Evolutionary conservation across 2,888 invertebrate genomes (phyloP), one percentile per base, ranked within the genome.

Genomic region (Yponomeuta evonymella): DNA sequence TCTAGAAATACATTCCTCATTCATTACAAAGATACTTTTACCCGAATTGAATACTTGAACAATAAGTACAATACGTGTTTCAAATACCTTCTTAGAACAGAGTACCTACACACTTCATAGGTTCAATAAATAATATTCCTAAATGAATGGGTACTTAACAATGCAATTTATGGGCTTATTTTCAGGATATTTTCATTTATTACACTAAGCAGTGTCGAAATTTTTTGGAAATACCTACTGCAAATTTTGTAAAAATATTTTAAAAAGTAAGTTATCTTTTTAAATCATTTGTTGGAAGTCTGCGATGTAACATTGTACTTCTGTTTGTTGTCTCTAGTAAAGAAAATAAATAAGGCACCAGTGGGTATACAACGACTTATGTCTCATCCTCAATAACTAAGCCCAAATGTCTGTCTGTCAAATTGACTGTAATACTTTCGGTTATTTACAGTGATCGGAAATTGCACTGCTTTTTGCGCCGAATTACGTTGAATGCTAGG

Each of bases 401-500:
- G 79, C 79, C 74, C 73, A 84, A 88, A 88, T 87, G 85, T 83
- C 85, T 23, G 23, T 23, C 23, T 23, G 23, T 23, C 23, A 23
- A 23, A 23, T 23, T 23, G 0, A 23, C 23, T 23, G 23, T 23
- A 23, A 23, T 23, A 23, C 23, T 23, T 23, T 23, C 23, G 23
- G 23, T 23, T 23, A 23, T 23, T 23, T 0, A 23, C 23, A 23
- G 23, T 23, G 23, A 23, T 23, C 23, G 23, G 23, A 23, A 23
- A 23, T 23, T 23, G 23, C 23, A 23, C 23, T 23, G 23, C 23
- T 23, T 23, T 23, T 23, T 23, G 23, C 23, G 0, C 23, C 23
- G 23, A 23, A 23, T 0, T 23, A 23, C 23, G 5, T 36, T 4
- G 36, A 36, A 36, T 36, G 36, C 36, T 36, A 36, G 2, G 36